phyloP scores from a whole-genome alignment of 2,797 vertebrate genomes.

The Sphenodon punctatus region DNA sequence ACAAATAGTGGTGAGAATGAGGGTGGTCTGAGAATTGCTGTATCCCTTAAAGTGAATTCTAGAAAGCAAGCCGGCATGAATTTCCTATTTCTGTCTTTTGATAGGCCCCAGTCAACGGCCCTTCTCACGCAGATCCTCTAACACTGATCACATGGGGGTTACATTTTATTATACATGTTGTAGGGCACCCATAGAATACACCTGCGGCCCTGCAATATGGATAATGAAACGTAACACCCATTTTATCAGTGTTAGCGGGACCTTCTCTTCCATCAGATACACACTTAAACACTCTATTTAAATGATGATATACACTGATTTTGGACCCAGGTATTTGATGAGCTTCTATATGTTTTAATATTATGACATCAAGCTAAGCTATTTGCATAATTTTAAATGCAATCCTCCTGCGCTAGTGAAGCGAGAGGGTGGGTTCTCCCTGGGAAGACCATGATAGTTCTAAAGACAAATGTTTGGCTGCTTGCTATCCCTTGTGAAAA shows the following conservation, averaged over 20 bases:
- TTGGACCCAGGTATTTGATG: background rate
- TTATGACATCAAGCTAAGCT: background rate
- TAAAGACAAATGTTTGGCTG: background rate
- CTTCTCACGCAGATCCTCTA: too few relatives aligned
- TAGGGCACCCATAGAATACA: too few relatives aligned
- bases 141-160: too few relatives aligned
- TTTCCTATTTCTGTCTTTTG: background rate
- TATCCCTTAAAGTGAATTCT: background rate
- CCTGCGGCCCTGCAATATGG: too few relatives aligned
- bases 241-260: too few relatives aligned
- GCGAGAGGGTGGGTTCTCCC: background rate
- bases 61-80: background rate
- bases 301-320: background rate
- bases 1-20: background rate
- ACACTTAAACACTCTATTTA: background rate
- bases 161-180: too few relatives aligned
- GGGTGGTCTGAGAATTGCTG: background rate
- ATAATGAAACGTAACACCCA: too few relatives aligned
- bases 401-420: background rate
- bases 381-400: background rate
- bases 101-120: background rate
- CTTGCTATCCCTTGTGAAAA: too few relatives aligned
- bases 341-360: background rate
- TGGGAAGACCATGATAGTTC: background rate
- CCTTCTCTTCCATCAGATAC: background rate